These are phyloP conservation scores for Psix sp. DNA, from an alignment of 1,140 invertebrate species.

Conservation along the genomic window DNA sequence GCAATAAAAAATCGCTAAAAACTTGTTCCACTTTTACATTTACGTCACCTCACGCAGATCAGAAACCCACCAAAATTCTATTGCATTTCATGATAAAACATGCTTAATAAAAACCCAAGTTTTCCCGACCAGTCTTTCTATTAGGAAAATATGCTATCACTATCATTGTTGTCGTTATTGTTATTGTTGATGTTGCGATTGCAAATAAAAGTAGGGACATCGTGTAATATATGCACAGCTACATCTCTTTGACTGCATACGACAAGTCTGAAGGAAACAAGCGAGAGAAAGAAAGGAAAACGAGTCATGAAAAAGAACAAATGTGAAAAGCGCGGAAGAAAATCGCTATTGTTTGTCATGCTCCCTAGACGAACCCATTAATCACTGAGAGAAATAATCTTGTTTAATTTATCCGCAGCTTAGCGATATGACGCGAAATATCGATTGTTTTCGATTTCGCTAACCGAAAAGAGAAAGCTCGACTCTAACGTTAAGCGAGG, in stretches of 20 bases:
- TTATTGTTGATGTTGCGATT: slow-evolving; percentile 68
- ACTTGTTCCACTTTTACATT: slow-evolving; percentile 4
- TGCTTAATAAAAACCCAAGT: slow-evolving; percentile 23
- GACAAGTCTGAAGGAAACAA: slow-evolving; percentile 44
- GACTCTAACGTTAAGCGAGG: slow-evolving; percentile 6
- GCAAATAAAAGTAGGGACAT: slow-evolving; percentile 55
- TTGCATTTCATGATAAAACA: background rate
- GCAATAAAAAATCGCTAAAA: background rate
- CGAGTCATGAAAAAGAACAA: slow-evolving; percentile 2
- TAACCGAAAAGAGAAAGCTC: slow-evolving; percentile 4
- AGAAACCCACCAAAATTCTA: background rate
- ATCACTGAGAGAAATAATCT: slow-evolving; percentile 54
- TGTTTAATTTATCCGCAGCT: slow-evolving; percentile 30
- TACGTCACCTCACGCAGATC: slow-evolving; percentile 2
- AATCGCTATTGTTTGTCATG: slow-evolving; percentile 36
- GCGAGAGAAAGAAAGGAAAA: slow-evolving; percentile 3
- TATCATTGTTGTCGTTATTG: slow-evolving; percentile 69
- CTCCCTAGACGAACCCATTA: slow-evolving; percentile 34
- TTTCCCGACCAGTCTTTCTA: slow-evolving; percentile 48
- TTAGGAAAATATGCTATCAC: slow-evolving; percentile 54
- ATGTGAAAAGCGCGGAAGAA: background rate
- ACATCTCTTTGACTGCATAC: slow-evolving; percentile 42
- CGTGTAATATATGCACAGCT: slow-evolving; percentile 47
- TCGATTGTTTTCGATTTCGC: slow-evolving; percentile 32
- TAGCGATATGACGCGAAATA: slow-evolving; percentile 19